Evolutionary conservation across 1,140 invertebrate genomes (phyloP), one percentile per base, ranked within the genome.

Genomic region (Tyrophagus putrescentiae): DNA sequence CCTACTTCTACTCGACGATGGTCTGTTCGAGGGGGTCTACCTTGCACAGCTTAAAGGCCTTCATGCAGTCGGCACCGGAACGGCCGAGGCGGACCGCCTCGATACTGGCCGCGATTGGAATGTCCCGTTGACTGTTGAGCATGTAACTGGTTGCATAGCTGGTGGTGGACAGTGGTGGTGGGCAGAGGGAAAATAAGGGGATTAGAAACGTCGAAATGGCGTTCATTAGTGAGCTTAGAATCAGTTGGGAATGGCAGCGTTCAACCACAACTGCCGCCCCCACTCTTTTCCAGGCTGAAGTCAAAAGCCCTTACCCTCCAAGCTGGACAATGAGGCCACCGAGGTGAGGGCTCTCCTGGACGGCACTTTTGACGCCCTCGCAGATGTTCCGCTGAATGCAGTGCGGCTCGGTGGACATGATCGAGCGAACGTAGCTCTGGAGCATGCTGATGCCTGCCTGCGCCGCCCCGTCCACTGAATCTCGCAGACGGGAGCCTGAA

Each of bases 241-340:
- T n/a, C n/a, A n/a, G n/a, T n/a, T n/a, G 31, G 31, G 18, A 7
- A 54, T 54, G 16, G 13, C 1, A 3, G 32, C 52, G 39, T 34
- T 54, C 27, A 3, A 54, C 5, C 28, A 39, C 13, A 39, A 39
- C 13, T 48, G 45, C 31, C 31, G 36, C 21, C 13, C 21, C 21
- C 13, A 13, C 11, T 6, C 21, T 6, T 45, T 5, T 6, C 21
- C 44, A 50, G n/a, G n/a, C n/a, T n/a, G n/a, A n/a, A 28, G 57
- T 53, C 57, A 9, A 59, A 31, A 7, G 13, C 31, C 83, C 85
- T 85, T 76, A 93, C 87, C 86, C 85, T 84, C 86, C 87, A 65
- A 92, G 75, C 75, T 91, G 86, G 67, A 88, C 91, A 79, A 90
- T 88, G 54, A 91, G 80, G 66, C 84, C 83, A 64, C 82, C 85